A percentile compares a stretch with the other conserved stretches of the same genome.
These are phyloP conservation scores for Urocyon cinereoargenteus DNA, from an alignment of 2,797 vertebrate genomes.

Conservation along the genomic window DNA sequence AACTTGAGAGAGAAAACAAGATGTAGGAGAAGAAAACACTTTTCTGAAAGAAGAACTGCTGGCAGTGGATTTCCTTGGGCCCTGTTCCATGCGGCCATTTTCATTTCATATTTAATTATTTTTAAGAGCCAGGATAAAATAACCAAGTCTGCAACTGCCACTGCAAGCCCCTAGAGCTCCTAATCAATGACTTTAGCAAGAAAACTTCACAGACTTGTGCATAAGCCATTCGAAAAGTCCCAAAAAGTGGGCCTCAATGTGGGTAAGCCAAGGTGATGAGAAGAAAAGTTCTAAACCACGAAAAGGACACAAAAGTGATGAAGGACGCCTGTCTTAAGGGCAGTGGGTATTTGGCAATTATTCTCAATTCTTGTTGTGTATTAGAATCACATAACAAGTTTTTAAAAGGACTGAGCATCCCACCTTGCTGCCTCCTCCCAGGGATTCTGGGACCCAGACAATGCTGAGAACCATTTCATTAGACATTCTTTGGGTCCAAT, in stretches of 20 bases:
- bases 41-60: not conserved
- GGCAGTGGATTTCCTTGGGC: not conserved
- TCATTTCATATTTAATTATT: constrained; percentile 60
- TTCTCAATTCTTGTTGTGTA: not conserved
- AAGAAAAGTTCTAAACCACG: not conserved
- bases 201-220: not conserved
- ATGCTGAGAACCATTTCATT: not conserved
- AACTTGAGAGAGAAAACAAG: constrained; percentile 2
- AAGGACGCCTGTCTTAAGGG: not conserved
- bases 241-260: not conserved
- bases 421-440: not conserved
- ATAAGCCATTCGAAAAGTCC: not conserved
- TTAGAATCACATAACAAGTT: not conserved
- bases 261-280: not conserved
- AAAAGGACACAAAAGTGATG: not conserved
- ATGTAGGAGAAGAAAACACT: not conserved
- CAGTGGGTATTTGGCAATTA: not conserved
- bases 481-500: not conserved
- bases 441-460: not conserved
- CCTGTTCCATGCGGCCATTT: not conserved
- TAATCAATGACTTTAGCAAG: not conserved
- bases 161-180: not conserved
- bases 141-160: not conserved
- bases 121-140: constrained; percentile 50
- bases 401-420: not conserved